phyloP scores from a whole-genome alignment of 2,797 vertebrate species.

The Anguilla anguilla region DNA sequence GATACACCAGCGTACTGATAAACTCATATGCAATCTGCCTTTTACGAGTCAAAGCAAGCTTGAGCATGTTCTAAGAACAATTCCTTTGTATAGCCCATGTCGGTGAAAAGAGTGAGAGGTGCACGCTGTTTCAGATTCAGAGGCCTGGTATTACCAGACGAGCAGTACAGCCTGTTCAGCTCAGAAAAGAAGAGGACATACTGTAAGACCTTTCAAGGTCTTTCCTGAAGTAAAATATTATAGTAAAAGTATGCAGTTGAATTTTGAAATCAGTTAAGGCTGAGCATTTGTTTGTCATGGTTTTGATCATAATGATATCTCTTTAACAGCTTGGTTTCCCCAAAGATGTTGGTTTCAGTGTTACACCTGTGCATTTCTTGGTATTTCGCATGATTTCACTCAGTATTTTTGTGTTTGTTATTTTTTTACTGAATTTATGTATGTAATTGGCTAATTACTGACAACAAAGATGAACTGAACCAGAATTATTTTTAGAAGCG shows the following conservation, averaged over 20 bases:
- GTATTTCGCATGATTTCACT: not conserved
- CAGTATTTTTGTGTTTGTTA: not conserved
- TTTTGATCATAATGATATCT: not conserved
- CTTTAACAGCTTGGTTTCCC: not conserved
- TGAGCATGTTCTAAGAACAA: not conserved
- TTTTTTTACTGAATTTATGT: not conserved
- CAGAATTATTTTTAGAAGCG: not conserved
- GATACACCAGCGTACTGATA: not conserved
- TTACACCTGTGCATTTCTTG: not conserved
- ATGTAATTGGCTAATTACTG: not conserved
- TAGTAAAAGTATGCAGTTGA: not conserved
- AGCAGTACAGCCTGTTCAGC: not conserved
- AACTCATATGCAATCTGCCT: not conserved
- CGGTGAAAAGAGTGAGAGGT: not conserved
- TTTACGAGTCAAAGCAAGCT: not conserved
- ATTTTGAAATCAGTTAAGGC: constrained; percentile 1
- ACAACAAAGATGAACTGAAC: not conserved
- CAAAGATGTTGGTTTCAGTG: not conserved
- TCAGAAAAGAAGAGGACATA: not conserved
- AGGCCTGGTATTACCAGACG: not conserved
- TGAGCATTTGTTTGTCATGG: not conserved
- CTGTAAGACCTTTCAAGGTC: not conserved
- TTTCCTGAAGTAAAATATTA: not conserved
- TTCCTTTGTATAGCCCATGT: not conserved
- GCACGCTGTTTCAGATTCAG: not conserved